A percentile compares a stretch with the other conserved stretches of the same genome.
Evolutionary conservation across 1,140 invertebrate species (phyloP).

Genomic region (Drosophila equinoxialis): DNA sequence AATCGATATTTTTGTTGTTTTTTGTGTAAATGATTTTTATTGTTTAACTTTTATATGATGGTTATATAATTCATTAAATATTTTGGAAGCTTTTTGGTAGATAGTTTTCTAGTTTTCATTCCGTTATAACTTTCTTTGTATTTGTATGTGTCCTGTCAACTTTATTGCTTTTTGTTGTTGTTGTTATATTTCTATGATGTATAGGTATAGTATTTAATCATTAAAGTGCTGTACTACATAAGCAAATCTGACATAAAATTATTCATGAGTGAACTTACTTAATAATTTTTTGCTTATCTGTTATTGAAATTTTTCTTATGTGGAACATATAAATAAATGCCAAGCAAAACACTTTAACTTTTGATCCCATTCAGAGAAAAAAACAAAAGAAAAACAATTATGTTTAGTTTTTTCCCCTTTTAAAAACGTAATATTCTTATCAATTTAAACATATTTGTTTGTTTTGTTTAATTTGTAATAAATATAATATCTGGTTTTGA

Average conservation of each 20-base stretch:
- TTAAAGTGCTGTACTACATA: background rate
- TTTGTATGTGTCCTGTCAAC: constrained; percentile 47
- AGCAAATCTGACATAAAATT: background rate
- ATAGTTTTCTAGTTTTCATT: constrained; percentile 60
- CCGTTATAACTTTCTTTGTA: constrained; percentile 46
- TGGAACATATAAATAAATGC: constrained; percentile 55
- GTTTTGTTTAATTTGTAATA: constrained; percentile 18
- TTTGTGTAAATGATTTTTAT: constrained; percentile 79
- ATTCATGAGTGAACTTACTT: background rate
- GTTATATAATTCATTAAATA: constrained; percentile 41
- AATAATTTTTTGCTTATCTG: constrained; percentile 22
- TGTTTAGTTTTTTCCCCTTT: background rate
- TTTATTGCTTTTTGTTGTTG: constrained; percentile 45
- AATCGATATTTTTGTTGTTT: background rate
- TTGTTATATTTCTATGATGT: constrained; percentile 35
- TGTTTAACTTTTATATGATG: constrained; percentile 50
- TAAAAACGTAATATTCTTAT: background rate
- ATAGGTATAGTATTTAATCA: constrained; percentile 30
- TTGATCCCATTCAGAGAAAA: constrained; percentile 59
- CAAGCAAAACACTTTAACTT: constrained; percentile 42
- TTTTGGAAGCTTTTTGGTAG: constrained; percentile 52
- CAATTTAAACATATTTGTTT: constrained; percentile 15
- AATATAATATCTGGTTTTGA: constrained; percentile 20
- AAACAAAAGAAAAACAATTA: background rate
- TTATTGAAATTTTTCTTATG: constrained; percentile 31